Conservation (phyloP, 2,113 vertebrate genomes). For the Hoplias malabaricus region DNA sequence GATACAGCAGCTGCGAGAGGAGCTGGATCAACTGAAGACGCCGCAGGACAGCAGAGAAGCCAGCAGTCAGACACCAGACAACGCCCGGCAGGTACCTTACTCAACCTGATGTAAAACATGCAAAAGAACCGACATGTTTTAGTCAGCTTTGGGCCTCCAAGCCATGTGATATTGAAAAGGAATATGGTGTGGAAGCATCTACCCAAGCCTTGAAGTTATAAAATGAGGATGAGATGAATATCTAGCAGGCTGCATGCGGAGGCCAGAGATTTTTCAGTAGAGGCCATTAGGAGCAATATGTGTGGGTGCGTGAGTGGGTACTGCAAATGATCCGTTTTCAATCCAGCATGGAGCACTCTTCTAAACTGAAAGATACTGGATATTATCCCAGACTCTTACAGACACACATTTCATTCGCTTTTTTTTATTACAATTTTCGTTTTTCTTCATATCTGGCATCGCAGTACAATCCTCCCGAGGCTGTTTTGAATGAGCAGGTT, state of each 20-base stretch:
- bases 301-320: neutral
- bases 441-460: no score
- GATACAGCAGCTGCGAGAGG: constrained; percentile 71
- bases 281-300: constrained; percentile 14
- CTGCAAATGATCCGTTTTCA: constrained; percentile 19
- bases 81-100: constrained; percentile 60
- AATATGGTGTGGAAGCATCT: neutral
- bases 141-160: neutral
- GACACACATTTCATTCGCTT: no score
- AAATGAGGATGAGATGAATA: neutral
- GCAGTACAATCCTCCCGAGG: no score
- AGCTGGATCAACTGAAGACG: constrained; percentile 69
- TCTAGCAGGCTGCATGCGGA: neutral
- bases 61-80: constrained; percentile 70
- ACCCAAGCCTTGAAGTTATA: neutral
- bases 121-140: neutral
- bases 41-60: constrained; percentile 70
- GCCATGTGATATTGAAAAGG: neutral
- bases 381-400: neutral
- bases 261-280: constrained; percentile 13
- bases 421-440: no score
- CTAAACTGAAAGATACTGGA: neutral
- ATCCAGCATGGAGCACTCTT: neutral
- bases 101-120: neutral
- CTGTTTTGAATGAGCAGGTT: no score